Conservation (phyloP, 2,888 invertebrate genomes). For the Mactromeris polynyma region DNA sequence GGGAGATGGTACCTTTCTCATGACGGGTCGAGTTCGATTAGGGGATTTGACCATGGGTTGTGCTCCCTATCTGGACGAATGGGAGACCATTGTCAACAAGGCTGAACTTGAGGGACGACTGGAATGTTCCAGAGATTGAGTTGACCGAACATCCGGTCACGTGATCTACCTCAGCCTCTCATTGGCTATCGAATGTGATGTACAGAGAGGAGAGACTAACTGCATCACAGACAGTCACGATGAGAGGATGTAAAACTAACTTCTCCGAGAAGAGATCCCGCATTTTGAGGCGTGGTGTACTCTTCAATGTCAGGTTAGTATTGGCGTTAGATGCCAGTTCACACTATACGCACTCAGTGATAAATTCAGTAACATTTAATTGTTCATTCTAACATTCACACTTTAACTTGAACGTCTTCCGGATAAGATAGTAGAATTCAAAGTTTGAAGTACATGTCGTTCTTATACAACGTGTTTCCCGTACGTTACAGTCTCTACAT, state of each 20-base stretch:
- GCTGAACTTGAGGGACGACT: constrained; percentile 70
- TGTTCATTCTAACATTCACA: too few relatives aligned
- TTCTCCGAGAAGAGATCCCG: neutral
- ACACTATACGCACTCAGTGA: neutral
- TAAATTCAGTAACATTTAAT: too few relatives aligned
- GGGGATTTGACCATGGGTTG: constrained; percentile 78
- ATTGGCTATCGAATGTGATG: constrained; percentile 52
- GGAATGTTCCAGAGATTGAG: constrained; percentile 71
- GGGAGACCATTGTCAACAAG: constrained; percentile 72
- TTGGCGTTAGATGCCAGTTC: neutral
- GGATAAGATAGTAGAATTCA: too few relatives aligned
- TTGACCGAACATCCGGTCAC: constrained; percentile 16
- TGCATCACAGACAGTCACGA: constrained; percentile 9
- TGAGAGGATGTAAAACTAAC: neutral
- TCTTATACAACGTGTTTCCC: too few relatives aligned
- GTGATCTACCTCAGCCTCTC: constrained; percentile 67
- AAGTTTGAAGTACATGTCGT: too few relatives aligned
- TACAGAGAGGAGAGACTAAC: constrained; percentile 42
- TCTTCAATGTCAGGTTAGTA: neutral
- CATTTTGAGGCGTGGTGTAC: neutral
- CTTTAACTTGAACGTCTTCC: too few relatives aligned
- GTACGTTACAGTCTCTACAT: too few relatives aligned
- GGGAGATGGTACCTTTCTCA: constrained; percentile 77
- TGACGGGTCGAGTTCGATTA: constrained; percentile 80
- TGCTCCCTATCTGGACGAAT: constrained; percentile 79